phyloP scores from a whole-genome alignment of 2,113 vertebrate species.

The Neolamprologus variostigma region DNA sequence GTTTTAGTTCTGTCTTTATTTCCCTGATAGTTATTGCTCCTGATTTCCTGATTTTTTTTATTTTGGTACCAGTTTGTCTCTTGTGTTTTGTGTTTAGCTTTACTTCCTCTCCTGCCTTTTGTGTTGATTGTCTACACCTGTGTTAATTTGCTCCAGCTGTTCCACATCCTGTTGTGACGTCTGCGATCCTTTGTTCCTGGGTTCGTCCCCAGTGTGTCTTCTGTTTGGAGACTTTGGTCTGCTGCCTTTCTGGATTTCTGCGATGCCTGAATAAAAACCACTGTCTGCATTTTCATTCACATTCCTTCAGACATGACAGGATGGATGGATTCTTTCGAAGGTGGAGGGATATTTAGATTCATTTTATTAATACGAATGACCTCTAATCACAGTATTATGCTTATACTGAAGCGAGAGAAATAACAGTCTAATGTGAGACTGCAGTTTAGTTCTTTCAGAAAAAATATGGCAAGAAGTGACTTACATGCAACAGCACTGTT shows the following conservation, averaged over 20 bases:
- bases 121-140: neutral
- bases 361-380: neutral
- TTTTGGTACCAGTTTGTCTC: neutral
- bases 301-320: neutral
- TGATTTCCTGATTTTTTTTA: neutral
- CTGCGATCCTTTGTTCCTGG: neutral
- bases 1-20: neutral
- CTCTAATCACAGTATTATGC: neutral
- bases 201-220: accelerated
- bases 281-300: neutral
- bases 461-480: neutral
- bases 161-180: neutral
- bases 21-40: neutral
- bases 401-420: neutral
- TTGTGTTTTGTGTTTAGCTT: neutral
- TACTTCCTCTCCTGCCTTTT: neutral
- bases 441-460: neutral
- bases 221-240: neutral
- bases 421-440: neutral
- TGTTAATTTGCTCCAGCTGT: neutral
- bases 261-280: neutral
- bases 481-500: neutral
- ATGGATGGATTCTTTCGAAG: neutral
- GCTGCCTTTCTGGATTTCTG: neutral
- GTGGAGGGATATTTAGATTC: neutral